Evolutionary conservation across 2,113 vertebrate genomes (phyloP).

Genomic region (Cryptotis parvus): DNA sequence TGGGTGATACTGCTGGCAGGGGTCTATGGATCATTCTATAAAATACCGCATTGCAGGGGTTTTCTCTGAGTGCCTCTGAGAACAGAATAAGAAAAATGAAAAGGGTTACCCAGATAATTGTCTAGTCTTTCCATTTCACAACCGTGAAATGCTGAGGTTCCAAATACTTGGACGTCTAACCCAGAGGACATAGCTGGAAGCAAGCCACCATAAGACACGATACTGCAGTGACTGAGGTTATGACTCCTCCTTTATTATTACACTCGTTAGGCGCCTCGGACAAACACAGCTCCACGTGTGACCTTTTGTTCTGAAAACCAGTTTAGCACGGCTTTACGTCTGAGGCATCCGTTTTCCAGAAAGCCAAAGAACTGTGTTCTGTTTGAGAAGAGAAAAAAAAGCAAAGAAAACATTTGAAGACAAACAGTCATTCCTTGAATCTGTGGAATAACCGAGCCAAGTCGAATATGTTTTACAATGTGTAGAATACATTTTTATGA

Average conservation of each 20-base stretch:
- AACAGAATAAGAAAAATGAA: not conserved
- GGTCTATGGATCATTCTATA: not conserved
- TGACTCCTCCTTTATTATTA: slow-evolving; percentile 63
- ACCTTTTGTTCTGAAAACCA: not conserved
- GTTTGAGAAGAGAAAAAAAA: slow-evolving; percentile 63
- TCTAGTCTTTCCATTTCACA: not conserved
- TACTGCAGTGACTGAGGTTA: not conserved
- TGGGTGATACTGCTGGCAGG: no score
- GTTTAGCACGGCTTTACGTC: slow-evolving; percentile 83
- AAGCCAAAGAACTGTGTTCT: slow-evolving; percentile 82
- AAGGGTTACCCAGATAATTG: not conserved
- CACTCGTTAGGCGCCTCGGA: not conserved
- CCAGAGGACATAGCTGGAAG: not conserved
- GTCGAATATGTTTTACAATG: not conserved
- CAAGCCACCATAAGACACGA: not conserved
- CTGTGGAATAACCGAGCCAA: slow-evolving; percentile 33
- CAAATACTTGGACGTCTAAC: not conserved
- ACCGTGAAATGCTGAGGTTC: not conserved
- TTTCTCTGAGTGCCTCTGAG: not conserved
- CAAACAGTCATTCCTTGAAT: slow-evolving; percentile 44
- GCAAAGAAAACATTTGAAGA: slow-evolving; percentile 58
- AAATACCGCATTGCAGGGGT: not conserved
- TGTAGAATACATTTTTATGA: slow-evolving; percentile 7
- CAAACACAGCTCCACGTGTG: not conserved
- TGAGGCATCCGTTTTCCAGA: slow-evolving; percentile 85